These are phyloP conservation scores for Botia kubotai DNA, from an alignment of 2,797 vertebrate species.

Conservation along the genomic window DNA sequence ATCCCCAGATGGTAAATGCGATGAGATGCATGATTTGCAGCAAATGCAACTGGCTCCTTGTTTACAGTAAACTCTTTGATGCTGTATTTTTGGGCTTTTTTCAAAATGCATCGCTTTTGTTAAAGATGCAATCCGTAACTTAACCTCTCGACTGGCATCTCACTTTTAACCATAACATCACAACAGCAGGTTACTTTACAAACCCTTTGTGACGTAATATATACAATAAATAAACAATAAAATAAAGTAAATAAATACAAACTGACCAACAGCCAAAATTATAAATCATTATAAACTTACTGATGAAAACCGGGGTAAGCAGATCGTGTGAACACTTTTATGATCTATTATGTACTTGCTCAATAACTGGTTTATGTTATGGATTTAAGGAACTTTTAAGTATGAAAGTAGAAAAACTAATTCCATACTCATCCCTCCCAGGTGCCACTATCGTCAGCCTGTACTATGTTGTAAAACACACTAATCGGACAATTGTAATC, in stretches of 20 bases:
- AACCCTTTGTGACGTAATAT: no score
- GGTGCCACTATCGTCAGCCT: constrained; percentile 52
- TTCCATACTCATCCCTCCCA: constrained; percentile 58
- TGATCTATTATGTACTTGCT: no score
- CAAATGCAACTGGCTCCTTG: constrained; percentile 60
- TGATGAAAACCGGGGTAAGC: no score
- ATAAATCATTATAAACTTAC: no score
- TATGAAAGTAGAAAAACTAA: constrained; percentile 13
- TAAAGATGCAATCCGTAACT: not conserved
- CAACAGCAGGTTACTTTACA: no score
- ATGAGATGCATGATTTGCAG: constrained; percentile 60
- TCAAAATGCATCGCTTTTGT: constrained; percentile 37
- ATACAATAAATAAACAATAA: no score
- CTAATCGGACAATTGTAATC: constrained; percentile 57
- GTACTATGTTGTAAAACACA: constrained; percentile 45
- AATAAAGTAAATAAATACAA: no score
- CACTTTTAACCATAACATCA: no score
- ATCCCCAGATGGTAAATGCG: constrained; percentile 72
- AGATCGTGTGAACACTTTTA: no score
- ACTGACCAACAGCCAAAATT: no score
- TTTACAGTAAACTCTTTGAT: constrained; percentile 62
- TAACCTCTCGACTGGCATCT: no score
- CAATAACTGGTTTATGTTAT: no score
- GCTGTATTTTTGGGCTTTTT: constrained; percentile 57
- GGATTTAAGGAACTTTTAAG: constrained; percentile 3